These are phyloP conservation scores for Heliocidaris erythrogramma DNA, from an alignment of 35 echinoderm and acorn worm species.

Conservation along the genomic window DNA sequence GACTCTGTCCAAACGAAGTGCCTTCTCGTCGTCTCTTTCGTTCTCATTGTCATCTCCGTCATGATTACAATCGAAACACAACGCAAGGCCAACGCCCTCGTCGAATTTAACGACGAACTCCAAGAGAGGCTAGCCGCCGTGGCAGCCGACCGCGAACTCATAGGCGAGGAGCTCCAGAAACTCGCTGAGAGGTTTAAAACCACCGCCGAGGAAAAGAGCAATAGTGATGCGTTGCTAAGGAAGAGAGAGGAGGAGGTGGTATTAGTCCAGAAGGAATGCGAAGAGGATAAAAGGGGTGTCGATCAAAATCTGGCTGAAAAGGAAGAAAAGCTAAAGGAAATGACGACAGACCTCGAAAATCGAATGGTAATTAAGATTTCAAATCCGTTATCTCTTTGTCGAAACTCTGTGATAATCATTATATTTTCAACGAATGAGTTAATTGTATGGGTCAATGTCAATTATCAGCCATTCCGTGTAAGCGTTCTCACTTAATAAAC, in stretches of 20 bases:
- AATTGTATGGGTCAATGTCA: no score
- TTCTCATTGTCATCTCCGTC: background rate
- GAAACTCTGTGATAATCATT: no score
- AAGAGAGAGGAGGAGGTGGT: background rate
- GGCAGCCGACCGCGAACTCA: background rate
- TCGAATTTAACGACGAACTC: slow-evolving; percentile 8
- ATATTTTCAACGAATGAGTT: no score
- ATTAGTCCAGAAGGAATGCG: background rate
- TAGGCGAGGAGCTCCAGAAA: background rate
- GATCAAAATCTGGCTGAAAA: background rate
- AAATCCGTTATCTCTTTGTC: no score
- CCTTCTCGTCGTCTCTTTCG: background rate
- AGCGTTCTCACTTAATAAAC: no score
- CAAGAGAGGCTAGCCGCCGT: background rate
- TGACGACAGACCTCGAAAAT: background rate
- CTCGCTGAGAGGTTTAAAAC: background rate
- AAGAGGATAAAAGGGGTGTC: background rate
- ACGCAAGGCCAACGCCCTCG: slow-evolving; percentile 32
- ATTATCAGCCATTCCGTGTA: no score
- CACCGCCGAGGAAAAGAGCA: background rate
- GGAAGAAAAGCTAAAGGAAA: background rate
- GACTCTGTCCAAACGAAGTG: background rate
- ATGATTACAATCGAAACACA: slow-evolving; percentile 20
- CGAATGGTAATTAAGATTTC: background rate
- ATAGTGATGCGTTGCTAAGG: background rate